Conservation (phyloP, 2,797 vertebrate genomes). For the Gambelia wislizenii region DNA sequence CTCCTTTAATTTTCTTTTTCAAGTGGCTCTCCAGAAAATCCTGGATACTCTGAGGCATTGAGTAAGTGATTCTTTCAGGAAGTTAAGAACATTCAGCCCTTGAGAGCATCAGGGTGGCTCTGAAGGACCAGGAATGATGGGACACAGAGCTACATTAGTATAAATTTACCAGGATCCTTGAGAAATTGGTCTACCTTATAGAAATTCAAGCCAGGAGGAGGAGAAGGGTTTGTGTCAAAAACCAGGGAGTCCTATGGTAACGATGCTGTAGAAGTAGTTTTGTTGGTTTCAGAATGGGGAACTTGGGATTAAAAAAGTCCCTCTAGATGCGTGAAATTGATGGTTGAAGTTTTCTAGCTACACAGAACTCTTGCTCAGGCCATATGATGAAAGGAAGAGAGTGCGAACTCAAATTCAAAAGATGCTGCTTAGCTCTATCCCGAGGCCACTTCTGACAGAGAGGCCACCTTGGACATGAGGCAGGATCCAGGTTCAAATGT, state of each 20-base stretch:
- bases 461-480: no score
- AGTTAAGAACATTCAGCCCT: background rate
- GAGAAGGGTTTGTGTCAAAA: background rate
- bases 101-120: background rate
- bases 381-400: background rate
- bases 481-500: background rate
- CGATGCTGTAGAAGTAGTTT: no score
- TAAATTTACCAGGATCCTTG: background rate
- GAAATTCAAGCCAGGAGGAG: background rate
- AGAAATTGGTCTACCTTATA: background rate
- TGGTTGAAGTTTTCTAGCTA: background rate
- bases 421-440: no score
- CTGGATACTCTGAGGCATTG: no score
- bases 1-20: background rate
- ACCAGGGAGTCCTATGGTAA: background rate
- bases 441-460: no score
- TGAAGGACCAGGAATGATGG: background rate
- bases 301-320: background rate
- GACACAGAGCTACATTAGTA: background rate
- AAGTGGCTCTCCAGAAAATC: background rate
- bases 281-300: background rate
- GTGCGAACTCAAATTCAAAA: background rate
- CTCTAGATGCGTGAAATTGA: background rate
- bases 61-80: background rate
- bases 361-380: background rate